These are phyloP conservation scores for Mimachlamys varia DNA, from an alignment of 2,888 invertebrate species.

Conservation along the genomic window DNA sequence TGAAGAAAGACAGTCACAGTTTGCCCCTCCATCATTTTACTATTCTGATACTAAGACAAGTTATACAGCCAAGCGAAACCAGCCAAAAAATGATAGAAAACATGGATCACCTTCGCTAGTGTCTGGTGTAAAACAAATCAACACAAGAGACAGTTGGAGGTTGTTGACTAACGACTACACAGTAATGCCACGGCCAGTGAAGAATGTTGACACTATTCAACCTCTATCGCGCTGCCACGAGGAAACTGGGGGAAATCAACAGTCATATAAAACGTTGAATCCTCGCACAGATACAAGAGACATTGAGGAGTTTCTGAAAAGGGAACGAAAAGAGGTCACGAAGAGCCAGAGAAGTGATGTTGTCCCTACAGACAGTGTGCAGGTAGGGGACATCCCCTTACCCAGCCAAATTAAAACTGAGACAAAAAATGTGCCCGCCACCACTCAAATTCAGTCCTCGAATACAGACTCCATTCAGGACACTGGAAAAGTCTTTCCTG, in stretches of 20 bases:
- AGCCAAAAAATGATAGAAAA: slow-evolving; percentile 27
- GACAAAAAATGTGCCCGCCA: background rate
- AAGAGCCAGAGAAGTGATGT: background rate
- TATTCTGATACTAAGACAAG: slow-evolving; percentile 50
- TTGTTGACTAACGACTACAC: background rate
- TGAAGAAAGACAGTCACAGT: slow-evolving; percentile 68
- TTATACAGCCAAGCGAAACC: background rate
- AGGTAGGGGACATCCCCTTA: background rate
- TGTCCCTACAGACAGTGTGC: background rate
- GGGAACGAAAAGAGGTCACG: background rate
- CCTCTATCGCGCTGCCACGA: background rate
- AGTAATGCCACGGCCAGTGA: background rate
- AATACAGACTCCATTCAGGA: background rate
- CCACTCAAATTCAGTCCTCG: background rate
- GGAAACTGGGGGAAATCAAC: background rate
- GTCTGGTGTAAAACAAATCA: background rate
- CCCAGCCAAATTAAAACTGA: background rate
- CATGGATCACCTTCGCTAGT: background rate
- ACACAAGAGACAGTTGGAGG: background rate
- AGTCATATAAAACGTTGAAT: background rate
- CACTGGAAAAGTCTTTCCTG: background rate
- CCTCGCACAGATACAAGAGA: background rate
- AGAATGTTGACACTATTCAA: background rate
- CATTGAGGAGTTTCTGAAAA: background rate
- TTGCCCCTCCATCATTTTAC: slow-evolving; percentile 74